Conservation (phyloP, 2,888 invertebrate species). For the Iselma pallidipennis region DNA sequence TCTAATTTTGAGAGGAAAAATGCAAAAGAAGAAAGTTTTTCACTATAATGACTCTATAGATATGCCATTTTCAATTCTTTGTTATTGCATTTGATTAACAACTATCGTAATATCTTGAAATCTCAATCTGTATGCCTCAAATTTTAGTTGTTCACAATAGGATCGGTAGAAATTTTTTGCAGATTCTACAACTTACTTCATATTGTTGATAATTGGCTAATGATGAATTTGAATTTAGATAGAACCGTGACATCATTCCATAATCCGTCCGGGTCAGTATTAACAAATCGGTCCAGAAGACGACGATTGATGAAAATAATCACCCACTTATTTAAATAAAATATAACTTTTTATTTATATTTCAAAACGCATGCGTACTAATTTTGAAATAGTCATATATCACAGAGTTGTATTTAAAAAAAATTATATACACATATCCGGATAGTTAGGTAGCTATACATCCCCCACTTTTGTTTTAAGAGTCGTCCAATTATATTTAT, state of each 20-base stretch:
- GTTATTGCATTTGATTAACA: too few species aligned
- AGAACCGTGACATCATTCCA: conserved; percentile 56
- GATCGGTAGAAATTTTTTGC: too few species aligned
- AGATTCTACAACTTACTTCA: conserved; percentile 55
- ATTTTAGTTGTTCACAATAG: too few species aligned
- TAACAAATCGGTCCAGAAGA: conserved; percentile 26
- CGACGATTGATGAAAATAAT: conserved; percentile 16
- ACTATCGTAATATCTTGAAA: too few species aligned
- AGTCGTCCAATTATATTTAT: not conserved
- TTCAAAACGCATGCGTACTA: conserved; percentile 20
- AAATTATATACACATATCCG: not conserved
- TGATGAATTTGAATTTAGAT: conserved; percentile 54
- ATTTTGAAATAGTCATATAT: not conserved
- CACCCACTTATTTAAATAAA: too few species aligned
- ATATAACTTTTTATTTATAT: conserved; percentile 16
- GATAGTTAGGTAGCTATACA: too few species aligned
- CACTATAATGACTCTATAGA: too few species aligned
- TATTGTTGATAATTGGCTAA: conserved; percentile 55
- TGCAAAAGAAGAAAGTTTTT: not conserved
- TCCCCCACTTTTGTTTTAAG: not conserved
- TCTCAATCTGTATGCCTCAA: too few species aligned
- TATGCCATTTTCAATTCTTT: too few species aligned
- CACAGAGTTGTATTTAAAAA: not conserved
- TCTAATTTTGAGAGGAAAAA: not conserved
- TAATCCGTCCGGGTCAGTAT: conserved; percentile 32